phyloP scores from a whole-genome alignment of 2,113 vertebrate genomes.

The Scytalopus superciliaris region DNA sequence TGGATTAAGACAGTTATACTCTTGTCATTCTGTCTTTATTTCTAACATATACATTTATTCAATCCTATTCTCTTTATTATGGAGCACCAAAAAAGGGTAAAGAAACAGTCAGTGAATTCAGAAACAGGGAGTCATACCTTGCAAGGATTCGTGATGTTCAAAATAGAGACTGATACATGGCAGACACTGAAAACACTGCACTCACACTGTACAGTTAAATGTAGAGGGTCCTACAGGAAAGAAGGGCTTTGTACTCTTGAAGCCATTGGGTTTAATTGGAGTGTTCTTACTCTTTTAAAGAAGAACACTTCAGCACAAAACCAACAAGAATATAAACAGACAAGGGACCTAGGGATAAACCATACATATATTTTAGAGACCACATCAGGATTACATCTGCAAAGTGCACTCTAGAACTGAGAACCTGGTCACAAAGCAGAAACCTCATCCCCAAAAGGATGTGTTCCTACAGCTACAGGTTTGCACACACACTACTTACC shows the following conservation, averaged over 20 bases:
- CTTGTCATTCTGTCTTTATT: background rate
- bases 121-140: background rate
- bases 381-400: background rate
- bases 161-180: background rate
- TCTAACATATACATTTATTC: background rate
- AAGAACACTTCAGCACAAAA: background rate
- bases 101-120: background rate
- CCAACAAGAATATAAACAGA: background rate
- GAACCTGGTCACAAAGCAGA: background rate
- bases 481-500: background rate
- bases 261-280: background rate
- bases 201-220: background rate
- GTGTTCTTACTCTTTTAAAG: background rate
- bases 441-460: background rate
- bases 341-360: background rate
- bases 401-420: rapidly evolving
- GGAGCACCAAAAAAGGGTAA: background rate
- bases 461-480: background rate
- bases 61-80: background rate
- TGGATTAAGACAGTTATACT: background rate
- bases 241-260: background rate
- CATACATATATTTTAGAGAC: background rate
- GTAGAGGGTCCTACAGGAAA: background rate
- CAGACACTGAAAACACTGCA: background rate
- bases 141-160: background rate